These are phyloP conservation scores for Chrysochloris asiatica DNA, from an alignment of 2,113 vertebrate genomes.

Conservation along the genomic window DNA sequence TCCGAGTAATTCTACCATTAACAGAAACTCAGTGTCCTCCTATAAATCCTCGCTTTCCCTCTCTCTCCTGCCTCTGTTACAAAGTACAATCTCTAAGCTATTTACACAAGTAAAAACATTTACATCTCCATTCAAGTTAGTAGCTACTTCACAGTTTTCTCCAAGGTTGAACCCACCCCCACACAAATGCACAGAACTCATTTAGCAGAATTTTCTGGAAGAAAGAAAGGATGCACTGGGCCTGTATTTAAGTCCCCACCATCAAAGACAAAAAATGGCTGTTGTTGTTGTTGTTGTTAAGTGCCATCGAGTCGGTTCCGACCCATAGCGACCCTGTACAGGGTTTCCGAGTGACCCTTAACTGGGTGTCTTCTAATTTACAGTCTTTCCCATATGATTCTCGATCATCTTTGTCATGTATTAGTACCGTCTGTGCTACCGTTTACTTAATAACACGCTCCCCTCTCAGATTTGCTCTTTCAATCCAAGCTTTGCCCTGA, in stretches of 20 bases:
- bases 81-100: accelerated
- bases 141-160: neutral
- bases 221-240: neutral
- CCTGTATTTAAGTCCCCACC: neutral
- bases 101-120: accelerated
- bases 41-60: neutral
- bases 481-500: conserved; percentile 37
- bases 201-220: neutral
- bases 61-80: accelerated
- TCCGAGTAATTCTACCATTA: neutral
- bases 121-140: neutral
- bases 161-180: neutral
- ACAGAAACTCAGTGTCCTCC: neutral
- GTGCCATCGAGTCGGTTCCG: no score
- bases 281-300: no score
- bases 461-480: neutral
- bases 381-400: neutral
- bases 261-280: neutral
- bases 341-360: neutral
- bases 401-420: accelerated
- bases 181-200: neutral
- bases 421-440: neutral
- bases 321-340: no score
- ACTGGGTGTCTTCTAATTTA: neutral
- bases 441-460: neutral